Conservation (phyloP, 2,797 vertebrate genomes). For the Spinus olivaceus region DNA sequence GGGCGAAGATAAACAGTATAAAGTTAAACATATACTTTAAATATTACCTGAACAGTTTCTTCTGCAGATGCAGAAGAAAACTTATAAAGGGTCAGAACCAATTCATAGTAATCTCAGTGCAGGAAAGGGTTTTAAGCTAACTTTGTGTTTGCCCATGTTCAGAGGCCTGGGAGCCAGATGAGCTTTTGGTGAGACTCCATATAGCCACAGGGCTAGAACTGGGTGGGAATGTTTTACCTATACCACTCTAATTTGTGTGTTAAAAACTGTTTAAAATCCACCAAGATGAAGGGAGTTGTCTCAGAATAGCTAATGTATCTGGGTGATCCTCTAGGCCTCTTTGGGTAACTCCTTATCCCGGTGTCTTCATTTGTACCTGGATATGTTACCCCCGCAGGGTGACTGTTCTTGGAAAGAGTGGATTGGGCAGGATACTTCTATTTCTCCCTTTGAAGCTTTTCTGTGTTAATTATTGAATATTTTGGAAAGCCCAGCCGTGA, state of each 20-base stretch:
- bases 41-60: neutral
- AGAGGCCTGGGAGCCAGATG: slow-evolving; percentile 1
- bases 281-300: neutral
- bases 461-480: neutral
- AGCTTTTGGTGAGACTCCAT: neutral
- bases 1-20: neutral
- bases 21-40: neutral
- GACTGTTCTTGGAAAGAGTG: neutral
- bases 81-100: neutral
- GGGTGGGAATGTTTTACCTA: neutral
- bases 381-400: neutral
- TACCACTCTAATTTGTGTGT: neutral
- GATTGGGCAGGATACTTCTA: neutral
- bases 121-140: neutral
- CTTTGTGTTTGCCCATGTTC: neutral
- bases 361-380: neutral
- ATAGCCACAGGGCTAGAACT: neutral
- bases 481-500: neutral
- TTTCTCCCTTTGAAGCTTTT: neutral
- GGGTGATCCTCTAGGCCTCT: neutral
- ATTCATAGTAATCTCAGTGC: neutral
- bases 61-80: neutral
- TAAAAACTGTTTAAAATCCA: neutral
- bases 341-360: neutral
- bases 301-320: neutral